Evolutionary conservation across 1,140 invertebrate genomes (phyloP).

Genomic region (Wiebesia pumilae): DNA sequence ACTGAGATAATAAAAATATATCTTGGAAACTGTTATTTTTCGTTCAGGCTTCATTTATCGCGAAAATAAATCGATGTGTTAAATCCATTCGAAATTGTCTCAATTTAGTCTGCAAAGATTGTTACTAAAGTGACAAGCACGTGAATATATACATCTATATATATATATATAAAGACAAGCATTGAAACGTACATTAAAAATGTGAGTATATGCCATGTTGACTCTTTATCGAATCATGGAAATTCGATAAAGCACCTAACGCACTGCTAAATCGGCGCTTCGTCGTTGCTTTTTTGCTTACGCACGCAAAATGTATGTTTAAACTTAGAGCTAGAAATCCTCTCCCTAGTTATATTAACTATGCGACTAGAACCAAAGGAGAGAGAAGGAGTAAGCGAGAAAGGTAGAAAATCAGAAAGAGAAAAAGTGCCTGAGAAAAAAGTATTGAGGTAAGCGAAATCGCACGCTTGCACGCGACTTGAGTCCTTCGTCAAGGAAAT

Average conservation of each 20-base stretch:
- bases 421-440: background rate
- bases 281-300: no score
- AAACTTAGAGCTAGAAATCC: background rate
- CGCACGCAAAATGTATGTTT: no score
- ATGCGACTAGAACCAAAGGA: background rate
- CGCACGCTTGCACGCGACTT: conserved; percentile 19
- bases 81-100: background rate
- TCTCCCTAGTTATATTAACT: background rate
- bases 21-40: background rate
- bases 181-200: background rate
- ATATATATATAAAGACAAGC: background rate
- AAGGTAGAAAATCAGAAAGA: background rate
- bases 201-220: no score
- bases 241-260: no score
- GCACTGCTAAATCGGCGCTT: no score
- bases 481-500: conserved; percentile 45
- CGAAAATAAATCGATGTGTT: background rate
- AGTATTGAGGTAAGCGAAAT: conserved; percentile 21
- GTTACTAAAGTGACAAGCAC: background rate
- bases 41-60: background rate
- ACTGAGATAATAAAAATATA: background rate
- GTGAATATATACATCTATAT: background rate
- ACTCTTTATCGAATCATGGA: no score
- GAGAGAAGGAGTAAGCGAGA: background rate
- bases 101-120: background rate